Percentiles rank a stretch among this genome's conserved stretches.
Conservation (phyloP, 2,888 invertebrate species). For the Deilephila elpenor region DNA sequence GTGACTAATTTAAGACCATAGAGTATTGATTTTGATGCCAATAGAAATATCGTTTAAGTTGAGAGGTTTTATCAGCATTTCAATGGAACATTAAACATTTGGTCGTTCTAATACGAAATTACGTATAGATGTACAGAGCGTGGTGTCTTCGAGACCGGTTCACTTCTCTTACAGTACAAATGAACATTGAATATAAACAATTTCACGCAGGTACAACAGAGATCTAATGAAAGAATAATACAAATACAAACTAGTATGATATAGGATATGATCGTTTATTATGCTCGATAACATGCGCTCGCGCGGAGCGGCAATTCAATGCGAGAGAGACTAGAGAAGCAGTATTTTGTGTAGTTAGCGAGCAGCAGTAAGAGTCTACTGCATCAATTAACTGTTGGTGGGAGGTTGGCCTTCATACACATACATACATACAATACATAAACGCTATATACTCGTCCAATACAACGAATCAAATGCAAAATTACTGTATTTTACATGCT, state of each 20-base stretch:
- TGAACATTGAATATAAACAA: constrained; percentile 78
- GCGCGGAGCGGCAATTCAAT: constrained; percentile 74
- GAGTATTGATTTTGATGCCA: constrained; percentile 78
- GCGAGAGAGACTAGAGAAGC: constrained; percentile 83
- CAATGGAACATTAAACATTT: constrained; percentile 70
- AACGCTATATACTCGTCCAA: constrained; percentile 58
- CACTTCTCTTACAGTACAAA: constrained; percentile 74
- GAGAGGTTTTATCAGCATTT: constrained; percentile 63
- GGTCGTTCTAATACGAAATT: constrained; percentile 73
- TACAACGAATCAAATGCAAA: constrained; percentile 66
- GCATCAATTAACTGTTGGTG: constrained; percentile 82
- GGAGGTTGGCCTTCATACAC: constrained; percentile 69
- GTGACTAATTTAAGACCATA: constrained; percentile 82
- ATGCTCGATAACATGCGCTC: constrained; percentile 79
- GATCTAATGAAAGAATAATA: constrained; percentile 85
- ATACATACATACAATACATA: constrained; percentile 49
- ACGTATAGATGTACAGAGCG: constrained; percentile 66
- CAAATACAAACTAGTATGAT: constrained; percentile 80
- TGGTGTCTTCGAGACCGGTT: constrained; percentile 69
- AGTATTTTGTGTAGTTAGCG: constrained; percentile 73
- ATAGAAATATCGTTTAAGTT: constrained; percentile 67
- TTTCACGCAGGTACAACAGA: constrained; percentile 84
- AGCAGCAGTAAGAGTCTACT: constrained; percentile 79
- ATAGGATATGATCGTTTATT: constrained; percentile 82
- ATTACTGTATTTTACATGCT: constrained; percentile 54